Conservation (phyloP, 2,797 vertebrate species). For the Trematomus bernacchii region DNA sequence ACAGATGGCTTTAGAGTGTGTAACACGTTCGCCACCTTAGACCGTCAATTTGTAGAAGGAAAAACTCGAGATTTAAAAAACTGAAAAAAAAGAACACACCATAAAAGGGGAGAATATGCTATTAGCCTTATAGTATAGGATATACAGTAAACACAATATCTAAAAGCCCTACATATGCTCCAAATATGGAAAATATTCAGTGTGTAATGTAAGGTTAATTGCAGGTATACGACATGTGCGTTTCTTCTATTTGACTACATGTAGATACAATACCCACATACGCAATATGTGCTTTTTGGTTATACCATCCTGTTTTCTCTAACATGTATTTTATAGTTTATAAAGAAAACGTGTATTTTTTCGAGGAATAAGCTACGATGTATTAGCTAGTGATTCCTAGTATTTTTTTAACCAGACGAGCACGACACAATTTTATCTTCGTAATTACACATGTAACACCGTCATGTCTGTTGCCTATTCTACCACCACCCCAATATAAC, state of each 20-base stretch:
- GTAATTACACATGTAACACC: neutral
- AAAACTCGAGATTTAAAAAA: neutral
- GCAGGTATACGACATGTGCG: neutral
- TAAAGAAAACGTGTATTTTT: constrained; percentile 14
- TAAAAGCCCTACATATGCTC: too few species aligned
- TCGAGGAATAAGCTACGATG: neutral
- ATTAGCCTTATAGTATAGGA: neutral
- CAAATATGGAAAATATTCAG: neutral
- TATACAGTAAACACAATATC: neutral
- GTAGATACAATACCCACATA: neutral
- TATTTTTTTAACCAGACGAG: neutral
- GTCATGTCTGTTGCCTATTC: neutral
- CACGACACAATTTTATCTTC: neutral
- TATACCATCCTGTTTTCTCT: neutral
- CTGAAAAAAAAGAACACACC: neutral
- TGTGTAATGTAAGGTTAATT: neutral
- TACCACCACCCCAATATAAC: neutral
- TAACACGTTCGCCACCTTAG: neutral
- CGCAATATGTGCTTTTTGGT: neutral
- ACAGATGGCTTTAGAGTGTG: neutral
- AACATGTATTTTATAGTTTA: neutral
- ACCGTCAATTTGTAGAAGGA: neutral
- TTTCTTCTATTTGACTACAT: neutral
- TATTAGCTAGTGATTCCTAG: too few species aligned
- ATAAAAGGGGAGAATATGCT: neutral